Conservation (phyloP, 92 coral and sea anemone genomes). For the Plumapathes pennacea region DNA sequence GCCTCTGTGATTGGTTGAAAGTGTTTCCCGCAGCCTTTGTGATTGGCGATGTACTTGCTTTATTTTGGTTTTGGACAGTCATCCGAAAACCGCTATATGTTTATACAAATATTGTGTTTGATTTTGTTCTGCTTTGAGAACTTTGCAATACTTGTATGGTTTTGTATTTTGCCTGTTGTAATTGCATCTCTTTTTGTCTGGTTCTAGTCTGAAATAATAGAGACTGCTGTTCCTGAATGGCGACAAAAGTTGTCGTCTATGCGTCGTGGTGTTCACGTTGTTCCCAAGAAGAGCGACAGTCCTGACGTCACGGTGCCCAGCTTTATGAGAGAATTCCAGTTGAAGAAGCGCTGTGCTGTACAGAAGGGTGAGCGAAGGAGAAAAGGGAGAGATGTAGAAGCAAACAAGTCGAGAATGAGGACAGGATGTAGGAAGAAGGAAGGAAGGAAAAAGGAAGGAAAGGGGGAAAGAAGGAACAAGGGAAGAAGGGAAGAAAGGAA, state of each 20-base stretch:
- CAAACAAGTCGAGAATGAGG: background rate
- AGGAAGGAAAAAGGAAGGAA: background rate
- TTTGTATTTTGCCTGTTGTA: too few relatives aligned
- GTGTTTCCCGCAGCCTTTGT: too few relatives aligned
- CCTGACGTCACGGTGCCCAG: slow-evolving; percentile 63
- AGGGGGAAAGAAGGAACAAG: too few relatives aligned
- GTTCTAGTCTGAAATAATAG: slow-evolving; percentile 1
- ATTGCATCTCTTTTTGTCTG: too few relatives aligned
- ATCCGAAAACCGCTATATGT: too few relatives aligned
- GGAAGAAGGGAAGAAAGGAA: slow-evolving; percentile 1
- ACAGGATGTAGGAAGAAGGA: background rate
- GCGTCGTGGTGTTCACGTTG: slow-evolving; percentile 16
- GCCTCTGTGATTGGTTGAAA: too few relatives aligned
- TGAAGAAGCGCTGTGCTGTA: slow-evolving; percentile 42
- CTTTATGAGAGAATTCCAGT: slow-evolving; percentile 85
- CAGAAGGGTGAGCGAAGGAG: background rate
- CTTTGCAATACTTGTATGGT: too few relatives aligned
- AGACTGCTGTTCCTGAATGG: slow-evolving; percentile 26
- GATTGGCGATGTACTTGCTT: too few relatives aligned
- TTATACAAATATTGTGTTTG: too few relatives aligned
- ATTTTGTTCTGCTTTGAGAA: too few relatives aligned
- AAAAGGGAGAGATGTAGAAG: background rate
- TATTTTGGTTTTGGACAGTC: too few relatives aligned
- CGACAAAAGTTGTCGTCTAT: slow-evolving; percentile 8
- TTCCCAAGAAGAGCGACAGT: slow-evolving; percentile 7